Base-by-base conservation (phyloP, 2,113 vertebrate species). In the Melanerpes formicivorus region DNA sequence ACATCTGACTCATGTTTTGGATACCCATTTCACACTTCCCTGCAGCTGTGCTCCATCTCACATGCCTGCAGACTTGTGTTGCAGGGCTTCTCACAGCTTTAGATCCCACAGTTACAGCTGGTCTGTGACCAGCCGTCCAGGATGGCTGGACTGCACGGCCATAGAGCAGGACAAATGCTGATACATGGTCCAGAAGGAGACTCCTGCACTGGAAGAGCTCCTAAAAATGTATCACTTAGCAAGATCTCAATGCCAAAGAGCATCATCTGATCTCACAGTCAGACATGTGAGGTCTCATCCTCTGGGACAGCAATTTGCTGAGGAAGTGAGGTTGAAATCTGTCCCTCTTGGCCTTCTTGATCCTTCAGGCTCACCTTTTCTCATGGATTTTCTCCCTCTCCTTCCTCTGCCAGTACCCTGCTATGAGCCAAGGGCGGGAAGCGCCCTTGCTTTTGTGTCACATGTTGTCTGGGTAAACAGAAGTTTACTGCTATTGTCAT, bases 1-100 rank as follows among this genome's bases (percentile, higher is more conserved):
- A 80, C 1, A 8, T 40, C 79, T 96, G 93, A 95, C 60, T 95
- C 95, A 91, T 21, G 54, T 65, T 83, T 78, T 94, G 92, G 90
- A 52, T 9, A 0, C 79, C 48, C 56, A 10, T 85, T 78, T 78
- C 72, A 78, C 76, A 59, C 75, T 70, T 85, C 76, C 71, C 72
- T 12, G 46, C 91, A 93, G 93, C 88, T 95, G 93, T 70, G 72
- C 76, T 1, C 32, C n/a, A 22, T 78, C 80, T 81, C 62, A 44
- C 66, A 50, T 65, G 93, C 90, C 79, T 80, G 30, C 32, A 54
- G 70, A 34, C 42, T 48, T 63, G 16, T 64, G 32, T 27, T 64
- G 65, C 32, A 75, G 74, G 40, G 60, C 72, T 91, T 40, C 59
- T 75, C 2, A 0, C 48, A 65, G 87, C 64, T 27, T 73, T 26